phyloP scores from a whole-genome alignment of 2,888 invertebrate species.

The Drosophila hawaiiensis region DNA sequence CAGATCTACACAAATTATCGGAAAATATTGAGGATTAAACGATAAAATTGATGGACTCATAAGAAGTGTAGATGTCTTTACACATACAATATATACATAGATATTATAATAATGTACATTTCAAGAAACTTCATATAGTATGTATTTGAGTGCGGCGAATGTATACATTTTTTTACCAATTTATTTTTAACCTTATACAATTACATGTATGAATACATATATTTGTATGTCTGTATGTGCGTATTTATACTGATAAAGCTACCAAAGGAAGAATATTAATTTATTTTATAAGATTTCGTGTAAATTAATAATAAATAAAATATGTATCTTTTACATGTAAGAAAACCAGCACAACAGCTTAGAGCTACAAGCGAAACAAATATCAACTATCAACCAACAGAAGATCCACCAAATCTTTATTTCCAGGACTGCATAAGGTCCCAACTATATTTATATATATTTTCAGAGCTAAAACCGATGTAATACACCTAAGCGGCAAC shows the following conservation, averaged over 20 bases:
- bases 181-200: slow-evolving; percentile 73
- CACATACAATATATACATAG: slow-evolving; percentile 49
- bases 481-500: slow-evolving; percentile 4
- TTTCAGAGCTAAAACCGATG: slow-evolving; percentile 10
- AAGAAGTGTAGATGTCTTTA: slow-evolving; percentile 50
- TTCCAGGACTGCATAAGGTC: slow-evolving; percentile 1
- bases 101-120: slow-evolving; percentile 67
- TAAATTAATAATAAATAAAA: slow-evolving; percentile 71
- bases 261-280: slow-evolving; percentile 76
- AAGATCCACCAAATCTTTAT: slow-evolving; percentile 6
- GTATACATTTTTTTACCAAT: slow-evolving; percentile 72
- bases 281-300: slow-evolving; percentile 78
- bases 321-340: slow-evolving; percentile 64
- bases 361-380: slow-evolving; percentile 32
- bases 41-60: slow-evolving; percentile 40
- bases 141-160: slow-evolving; percentile 56
- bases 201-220: slow-evolving; percentile 61
- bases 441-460: slow-evolving; percentile 5
- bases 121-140: slow-evolving; percentile 57
- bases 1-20: slow-evolving; percentile 92
- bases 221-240: slow-evolving; percentile 75
- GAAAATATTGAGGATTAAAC: slow-evolving; percentile 70
- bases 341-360: slow-evolving; percentile 32
- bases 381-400: slow-evolving; percentile 26
- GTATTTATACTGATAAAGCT: slow-evolving; percentile 74